Base-by-base conservation (phyloP, 1,140 invertebrate genomes). In the Latrodectus geometricus region DNA sequence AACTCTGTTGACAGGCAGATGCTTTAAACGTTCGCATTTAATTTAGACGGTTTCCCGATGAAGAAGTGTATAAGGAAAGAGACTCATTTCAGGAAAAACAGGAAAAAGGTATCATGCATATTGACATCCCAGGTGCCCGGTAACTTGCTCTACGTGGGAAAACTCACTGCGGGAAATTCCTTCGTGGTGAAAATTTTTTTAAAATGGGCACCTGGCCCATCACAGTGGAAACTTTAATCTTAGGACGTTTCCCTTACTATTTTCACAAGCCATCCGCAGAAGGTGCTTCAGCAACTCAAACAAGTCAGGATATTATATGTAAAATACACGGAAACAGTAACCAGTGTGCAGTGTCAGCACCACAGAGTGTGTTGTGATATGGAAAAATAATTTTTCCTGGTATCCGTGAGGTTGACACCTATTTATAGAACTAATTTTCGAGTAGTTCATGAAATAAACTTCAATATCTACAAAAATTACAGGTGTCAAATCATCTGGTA, bases 71-170 rank as follows among this genome's bases (percentile, higher is more conserved):
- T 61, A 17, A 61, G 54, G 54, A 61, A 61, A 61, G 17, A 61
- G 54, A 61, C 54, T 23, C 20, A 61, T 56, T 81, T 56, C 79
- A 50, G 79, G 79, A 81, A 81, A 81, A 81, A 81, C 79, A 81
- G 79, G 79, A 81, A 81, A 35, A 81, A 81, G 79, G 49, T 56
- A 81, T 56, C 79, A 81, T 54, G 52, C 48, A 79, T 79, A 68
- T 79, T 79, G 77, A 68, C 61, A 72, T 81, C 50, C 78, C 79
- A 81, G 79, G 79, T 81, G 79, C 79, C 79, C 35, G 23, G 65
- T 17, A 69, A 48, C 48, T 69, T 61, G 11, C 48, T 35, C 66
- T 49, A 68, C 52, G 66, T 52, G 66, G 68, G 68, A 72, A 81
- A 72, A 35, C n/a, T 8, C 20, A 2, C 17, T 21, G 66, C 23